phyloP scores from a whole-genome alignment of 2,888 invertebrate species.

The Xanthostigma xanthostigma region DNA sequence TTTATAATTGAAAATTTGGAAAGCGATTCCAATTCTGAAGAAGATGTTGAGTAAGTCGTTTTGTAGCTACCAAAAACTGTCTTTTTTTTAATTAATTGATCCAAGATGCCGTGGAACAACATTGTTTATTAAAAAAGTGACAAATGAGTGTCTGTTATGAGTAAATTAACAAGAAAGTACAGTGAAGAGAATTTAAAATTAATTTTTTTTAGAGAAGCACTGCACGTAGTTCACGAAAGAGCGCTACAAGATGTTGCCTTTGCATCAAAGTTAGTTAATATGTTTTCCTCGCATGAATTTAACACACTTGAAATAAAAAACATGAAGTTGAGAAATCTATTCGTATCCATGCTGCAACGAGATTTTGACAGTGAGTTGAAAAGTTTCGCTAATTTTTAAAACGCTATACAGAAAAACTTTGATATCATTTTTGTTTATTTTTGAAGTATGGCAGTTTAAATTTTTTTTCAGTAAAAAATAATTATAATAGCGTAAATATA shows the following conservation, averaged over 20 bases:
- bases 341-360: conserved; percentile 22
- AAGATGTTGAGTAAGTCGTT: conserved; percentile 22
- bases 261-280: conserved; percentile 21
- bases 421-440: not conserved
- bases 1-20: conserved; percentile 21
- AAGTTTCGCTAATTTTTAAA: not conserved
- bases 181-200: conserved; percentile 4
- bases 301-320: conserved; percentile 14
- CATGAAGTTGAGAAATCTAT: conserved; percentile 15
- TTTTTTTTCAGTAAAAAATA: conserved; percentile 2
- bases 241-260: conserved; percentile 21
- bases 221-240: conserved; percentile 21
- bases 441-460: not conserved
- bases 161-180: conserved; percentile 1
- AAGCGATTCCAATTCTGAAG: conserved; percentile 18
- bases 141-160: conserved; percentile 3
- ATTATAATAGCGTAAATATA: conserved; percentile 3
- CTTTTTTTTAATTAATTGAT: too few relatives aligned
- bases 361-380: conserved; percentile 20
- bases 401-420: not conserved
- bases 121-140: not conserved
- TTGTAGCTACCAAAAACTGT: too few relatives aligned
- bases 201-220: conserved; percentile 20
- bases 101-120: too few relatives aligned
- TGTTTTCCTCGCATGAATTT: conserved; percentile 24